phyloP scores from a whole-genome alignment of 1,140 invertebrate species.

The Stenopsyche tienmushanensis region DNA sequence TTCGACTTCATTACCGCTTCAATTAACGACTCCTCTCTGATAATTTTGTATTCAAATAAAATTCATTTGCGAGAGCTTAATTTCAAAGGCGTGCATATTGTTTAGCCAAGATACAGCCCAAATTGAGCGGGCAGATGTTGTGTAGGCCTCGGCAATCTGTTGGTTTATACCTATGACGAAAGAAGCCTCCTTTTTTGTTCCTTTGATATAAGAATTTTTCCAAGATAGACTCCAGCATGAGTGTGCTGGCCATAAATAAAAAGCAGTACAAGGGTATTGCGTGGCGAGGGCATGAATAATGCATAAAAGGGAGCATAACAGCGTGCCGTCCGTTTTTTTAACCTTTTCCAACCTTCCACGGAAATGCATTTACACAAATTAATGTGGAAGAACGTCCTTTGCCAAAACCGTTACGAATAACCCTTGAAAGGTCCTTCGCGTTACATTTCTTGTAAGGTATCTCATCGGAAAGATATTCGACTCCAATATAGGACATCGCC shows the following conservation, averaged over 20 bases:
- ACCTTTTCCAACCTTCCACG: not conserved
- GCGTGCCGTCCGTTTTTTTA: slow-evolving; percentile 3
- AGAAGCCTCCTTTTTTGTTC: not conserved
- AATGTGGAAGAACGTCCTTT: not conserved
- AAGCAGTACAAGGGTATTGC: slow-evolving; percentile 29
- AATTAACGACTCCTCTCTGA: too few relatives aligned
- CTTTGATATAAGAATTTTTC: slow-evolving; percentile 31
- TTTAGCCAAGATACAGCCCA: too few relatives aligned
- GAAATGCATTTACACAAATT: slow-evolving; percentile 27
- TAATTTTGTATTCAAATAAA: too few relatives aligned
- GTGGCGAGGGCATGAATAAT: slow-evolving; percentile 29
- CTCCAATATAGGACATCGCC: not conserved
- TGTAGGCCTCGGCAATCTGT: not conserved
- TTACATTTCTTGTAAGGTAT: too few relatives aligned
- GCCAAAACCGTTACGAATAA: not conserved
- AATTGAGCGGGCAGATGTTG: not conserved
- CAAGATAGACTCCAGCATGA: slow-evolving; percentile 16
- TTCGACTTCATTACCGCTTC: too few relatives aligned
- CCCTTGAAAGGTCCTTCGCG: too few relatives aligned
- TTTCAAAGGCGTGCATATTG: too few relatives aligned
- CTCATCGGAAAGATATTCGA: too few relatives aligned
- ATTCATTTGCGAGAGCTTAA: too few relatives aligned
- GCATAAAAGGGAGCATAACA: slow-evolving; percentile 24
- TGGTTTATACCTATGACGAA: not conserved
- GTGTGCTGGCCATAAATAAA: slow-evolving; percentile 30